phyloP scores from a whole-genome alignment of 2,888 invertebrate genomes.

The Microctonus hyperodae region DNA sequence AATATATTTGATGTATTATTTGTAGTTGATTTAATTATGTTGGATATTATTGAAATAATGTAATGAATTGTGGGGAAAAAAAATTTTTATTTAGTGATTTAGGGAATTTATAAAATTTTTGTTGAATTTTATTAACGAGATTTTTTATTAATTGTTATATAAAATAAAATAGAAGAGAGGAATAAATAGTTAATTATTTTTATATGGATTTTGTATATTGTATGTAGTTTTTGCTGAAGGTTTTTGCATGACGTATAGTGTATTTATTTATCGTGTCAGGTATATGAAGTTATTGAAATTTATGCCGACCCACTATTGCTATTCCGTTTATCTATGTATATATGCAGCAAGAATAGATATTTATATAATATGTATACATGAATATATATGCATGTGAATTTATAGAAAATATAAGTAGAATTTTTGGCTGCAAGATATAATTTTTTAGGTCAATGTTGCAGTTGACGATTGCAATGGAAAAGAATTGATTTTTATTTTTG shows the following conservation, averaged over 20 bases:
- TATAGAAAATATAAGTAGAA: neutral
- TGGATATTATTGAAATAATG: no score
- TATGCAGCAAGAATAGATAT: neutral
- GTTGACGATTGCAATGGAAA: neutral
- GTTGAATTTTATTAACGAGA: no score
- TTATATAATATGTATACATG: neutral
- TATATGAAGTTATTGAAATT: neutral
- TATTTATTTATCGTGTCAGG: neutral
- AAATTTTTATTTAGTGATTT: no score
- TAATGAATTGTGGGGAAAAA: no score
- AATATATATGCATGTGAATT: neutral
- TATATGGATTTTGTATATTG: neutral
- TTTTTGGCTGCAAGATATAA: neutral
- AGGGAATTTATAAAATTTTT: no score
- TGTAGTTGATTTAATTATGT: neutral
- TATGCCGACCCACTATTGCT: neutral
- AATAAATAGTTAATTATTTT: neutral
- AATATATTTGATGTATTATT: no score
- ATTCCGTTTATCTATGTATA: slow-evolving; percentile 11
- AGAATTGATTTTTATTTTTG: neutral
- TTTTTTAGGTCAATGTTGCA: neutral
- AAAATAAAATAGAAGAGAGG: no score
- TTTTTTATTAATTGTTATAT: no score
- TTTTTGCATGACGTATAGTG: neutral
- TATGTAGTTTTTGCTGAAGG: neutral